Conservation (phyloP, 2,113 vertebrate genomes). For the Neodon shergylaensis region DNA sequence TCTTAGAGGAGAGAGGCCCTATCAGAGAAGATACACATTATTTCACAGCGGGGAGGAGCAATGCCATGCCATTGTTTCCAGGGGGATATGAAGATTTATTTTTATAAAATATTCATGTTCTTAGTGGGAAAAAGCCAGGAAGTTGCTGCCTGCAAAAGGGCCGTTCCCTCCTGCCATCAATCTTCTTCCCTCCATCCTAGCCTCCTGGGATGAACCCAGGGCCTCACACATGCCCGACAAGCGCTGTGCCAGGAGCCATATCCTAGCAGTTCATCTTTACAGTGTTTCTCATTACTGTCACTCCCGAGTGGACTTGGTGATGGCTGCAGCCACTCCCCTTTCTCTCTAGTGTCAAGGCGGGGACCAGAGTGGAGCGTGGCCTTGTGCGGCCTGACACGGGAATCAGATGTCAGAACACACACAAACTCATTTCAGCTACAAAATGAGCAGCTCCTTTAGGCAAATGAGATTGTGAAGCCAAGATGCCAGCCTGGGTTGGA, state of each 20-base stretch:
- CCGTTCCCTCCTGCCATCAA: too few relatives aligned
- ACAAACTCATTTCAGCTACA: slow-evolving; percentile 14
- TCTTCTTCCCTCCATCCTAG: not conserved
- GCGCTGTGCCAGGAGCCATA: not conserved
- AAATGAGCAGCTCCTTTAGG: not conserved
- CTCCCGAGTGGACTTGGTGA: not conserved
- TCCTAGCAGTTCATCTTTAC: not conserved
- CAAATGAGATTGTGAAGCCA: not conserved
- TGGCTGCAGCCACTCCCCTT: too few relatives aligned
- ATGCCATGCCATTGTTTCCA: not conserved
- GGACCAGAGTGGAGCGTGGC: too few relatives aligned
- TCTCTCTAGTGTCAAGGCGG: not conserved
- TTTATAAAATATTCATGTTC: slow-evolving; percentile 12
- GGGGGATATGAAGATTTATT: not conserved
- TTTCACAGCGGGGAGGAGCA: not conserved
- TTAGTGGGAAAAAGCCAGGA: not conserved
- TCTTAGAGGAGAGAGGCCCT: not conserved
- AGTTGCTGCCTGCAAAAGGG: not conserved
- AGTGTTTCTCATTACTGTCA: not conserved
- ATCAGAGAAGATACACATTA: not conserved
- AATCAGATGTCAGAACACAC: not conserved
- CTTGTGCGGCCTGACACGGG: not conserved
- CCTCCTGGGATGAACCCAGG: not conserved
- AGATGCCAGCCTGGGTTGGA: not conserved
- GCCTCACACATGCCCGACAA: not conserved